Base-by-base conservation (phyloP, 2,113 vertebrate genomes). In the Sander lucioperca region DNA sequence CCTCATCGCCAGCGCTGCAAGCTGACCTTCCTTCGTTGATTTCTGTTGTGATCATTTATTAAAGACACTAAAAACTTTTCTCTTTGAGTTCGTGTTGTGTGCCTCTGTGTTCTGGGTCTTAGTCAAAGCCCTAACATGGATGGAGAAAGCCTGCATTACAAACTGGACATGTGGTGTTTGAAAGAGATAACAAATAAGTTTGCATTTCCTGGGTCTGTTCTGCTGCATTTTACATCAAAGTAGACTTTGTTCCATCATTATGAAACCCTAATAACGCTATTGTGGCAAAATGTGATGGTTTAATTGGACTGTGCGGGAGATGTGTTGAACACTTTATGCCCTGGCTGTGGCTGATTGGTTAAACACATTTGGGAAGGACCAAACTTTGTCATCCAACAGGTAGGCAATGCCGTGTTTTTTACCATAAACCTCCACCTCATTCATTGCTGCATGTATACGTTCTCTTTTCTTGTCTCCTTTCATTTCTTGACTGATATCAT, bases 181-280 rank as follows among this genome's bases (percentile, higher is more conserved):
- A 39, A 39, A 2, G 39, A 39, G 39, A 39, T 39, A 39, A 39
- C 2, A 39, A 9, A 39, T 10, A 15, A 16, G 23, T 23, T 10
- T 66, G 33, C 62, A 21, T 81, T 50, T 36, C 23, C 53, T 74
- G 9, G 23, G 39, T 62, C 63, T 69, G 62, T 47, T 53, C 33
- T 51, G 43, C 30, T 77, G 30, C 33, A 69, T 61, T 45, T 78
- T 69, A 82, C 64, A 79, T 79, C 21, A 82, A 79, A 74, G 75
- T 59, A 8, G 45, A 47, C 71, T 74, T 65, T 82, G 48, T 58
- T 79, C 50, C 72, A 68, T 59, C 57, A 70, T 70, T 70, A 69
- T 57, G 51, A 82, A 70, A 79, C 47, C 39, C 15, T 5, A 54
- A 66, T 79, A 15, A 61, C 56, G 65, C 65, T 59, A 48, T 59